phyloP scores from a whole-genome alignment of 2,113 vertebrate genomes.

The Crocuta crocuta region DNA sequence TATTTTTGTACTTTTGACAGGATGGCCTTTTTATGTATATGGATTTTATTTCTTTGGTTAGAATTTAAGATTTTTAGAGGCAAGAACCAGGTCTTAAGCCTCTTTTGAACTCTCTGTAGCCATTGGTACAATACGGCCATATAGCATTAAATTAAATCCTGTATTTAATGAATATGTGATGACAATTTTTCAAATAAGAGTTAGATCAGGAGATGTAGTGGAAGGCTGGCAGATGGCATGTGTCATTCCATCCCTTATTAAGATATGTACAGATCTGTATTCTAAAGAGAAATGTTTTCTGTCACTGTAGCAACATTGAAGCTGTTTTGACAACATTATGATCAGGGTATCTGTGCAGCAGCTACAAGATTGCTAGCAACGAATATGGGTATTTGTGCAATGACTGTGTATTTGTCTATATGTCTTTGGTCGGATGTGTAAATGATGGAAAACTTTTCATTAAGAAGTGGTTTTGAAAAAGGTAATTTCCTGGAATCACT shows the following conservation, averaged over 20 bases:
- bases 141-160: background rate
- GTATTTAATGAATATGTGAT: background rate
- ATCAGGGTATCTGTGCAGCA: background rate
- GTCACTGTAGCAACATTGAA: background rate
- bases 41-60: conserved; percentile 20
- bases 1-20: background rate
- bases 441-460: background rate
- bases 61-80: conserved; percentile 30
- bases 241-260: background rate
- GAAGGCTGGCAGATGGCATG: background rate
- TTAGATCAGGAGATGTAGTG: background rate
- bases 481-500: background rate
- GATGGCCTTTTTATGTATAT: background rate
- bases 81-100: background rate
- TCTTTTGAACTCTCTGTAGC: background rate
- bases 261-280: background rate
- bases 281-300: conserved; percentile 36
- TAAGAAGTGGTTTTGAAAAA: background rate
- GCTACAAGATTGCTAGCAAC: background rate
- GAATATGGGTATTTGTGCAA: background rate
- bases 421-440: background rate
- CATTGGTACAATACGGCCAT: background rate
- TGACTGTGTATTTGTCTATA: background rate
- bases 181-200: background rate
- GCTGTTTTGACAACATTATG: background rate